phyloP scores from a whole-genome alignment of 2,797 vertebrate genomes.

The Sebastes diploproa region DNA sequence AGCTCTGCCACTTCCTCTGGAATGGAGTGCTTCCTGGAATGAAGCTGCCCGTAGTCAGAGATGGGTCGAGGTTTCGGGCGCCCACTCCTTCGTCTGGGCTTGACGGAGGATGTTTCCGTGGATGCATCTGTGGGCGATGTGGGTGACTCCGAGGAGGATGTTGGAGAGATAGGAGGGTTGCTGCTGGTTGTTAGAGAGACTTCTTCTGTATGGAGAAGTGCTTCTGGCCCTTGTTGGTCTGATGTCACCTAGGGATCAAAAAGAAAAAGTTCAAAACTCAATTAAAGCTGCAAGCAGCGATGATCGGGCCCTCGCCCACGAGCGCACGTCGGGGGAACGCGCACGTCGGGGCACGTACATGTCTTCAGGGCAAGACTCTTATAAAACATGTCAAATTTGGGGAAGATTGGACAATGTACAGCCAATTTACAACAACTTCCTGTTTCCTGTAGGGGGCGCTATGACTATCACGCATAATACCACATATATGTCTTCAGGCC shows the following conservation, averaged over 20 bases:
- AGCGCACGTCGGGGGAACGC: no score
- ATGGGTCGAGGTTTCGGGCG: conserved; percentile 88
- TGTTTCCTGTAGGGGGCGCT: no score
- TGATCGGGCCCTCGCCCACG: no score
- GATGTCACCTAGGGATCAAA: conserved; percentile 57
- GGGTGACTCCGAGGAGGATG: conserved; percentile 45
- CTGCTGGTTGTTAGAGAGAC: conserved; percentile 79
- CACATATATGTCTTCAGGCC: no score
- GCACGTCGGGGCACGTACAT: no score
- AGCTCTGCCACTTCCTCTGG: conserved; percentile 87
- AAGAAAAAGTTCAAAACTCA: conserved; percentile 12
- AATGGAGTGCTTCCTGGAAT: conserved; percentile 86
- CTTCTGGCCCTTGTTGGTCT: conserved; percentile 33
- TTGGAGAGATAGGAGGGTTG: conserved; percentile 65
- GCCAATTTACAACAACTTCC: no score
- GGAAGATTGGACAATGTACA: no score
- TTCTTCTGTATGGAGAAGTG: conserved; percentile 55
- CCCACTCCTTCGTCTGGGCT: conserved; percentile 80
- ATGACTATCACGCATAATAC: no score
- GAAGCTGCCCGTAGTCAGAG: conserved; percentile 92
- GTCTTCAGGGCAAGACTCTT: no score
- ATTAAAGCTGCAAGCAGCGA: no score
- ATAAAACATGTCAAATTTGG: no score
- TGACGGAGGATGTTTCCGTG: conserved; percentile 72
- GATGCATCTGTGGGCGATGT: conserved; percentile 35